Conservation (phyloP, 2,797 vertebrate genomes). For the Phoeniculus purpureus region DNA sequence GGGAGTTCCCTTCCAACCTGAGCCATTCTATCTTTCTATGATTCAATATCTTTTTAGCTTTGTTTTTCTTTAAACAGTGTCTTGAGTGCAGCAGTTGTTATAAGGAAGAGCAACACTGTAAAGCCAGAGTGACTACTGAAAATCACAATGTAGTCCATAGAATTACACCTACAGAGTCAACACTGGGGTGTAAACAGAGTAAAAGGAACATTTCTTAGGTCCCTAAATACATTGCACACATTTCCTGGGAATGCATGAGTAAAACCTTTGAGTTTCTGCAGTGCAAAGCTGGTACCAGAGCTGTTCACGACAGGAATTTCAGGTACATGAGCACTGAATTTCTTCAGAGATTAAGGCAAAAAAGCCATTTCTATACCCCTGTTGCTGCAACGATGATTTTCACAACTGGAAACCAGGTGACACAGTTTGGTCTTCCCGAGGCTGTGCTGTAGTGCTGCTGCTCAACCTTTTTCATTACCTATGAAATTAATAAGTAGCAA, state of each 20-base stretch:
- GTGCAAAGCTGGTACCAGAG: background rate
- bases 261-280: background rate
- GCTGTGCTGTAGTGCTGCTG: background rate
- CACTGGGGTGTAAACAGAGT: background rate
- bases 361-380: background rate
- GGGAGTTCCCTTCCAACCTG: too few species aligned
- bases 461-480: background rate
- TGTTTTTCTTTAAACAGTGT: background rate
- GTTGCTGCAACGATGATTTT: background rate
- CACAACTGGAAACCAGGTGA: background rate
- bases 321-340: background rate
- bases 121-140: background rate
- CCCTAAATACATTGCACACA: background rate
- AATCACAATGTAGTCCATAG: background rate
- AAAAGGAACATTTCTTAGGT: background rate
- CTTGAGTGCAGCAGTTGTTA: background rate
- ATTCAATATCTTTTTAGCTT: background rate
- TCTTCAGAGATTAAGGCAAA: background rate
- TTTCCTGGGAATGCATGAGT: background rate
- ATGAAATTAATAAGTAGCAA: background rate
- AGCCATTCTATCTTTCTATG: too few species aligned
- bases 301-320: background rate
- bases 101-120: background rate
- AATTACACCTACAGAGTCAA: background rate
- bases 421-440: background rate